Evolutionary conservation across 2,797 vertebrate species (phyloP), one percentile per base, ranked within the genome.

Genomic region (Phrynocephalus vlangalii): DNA sequence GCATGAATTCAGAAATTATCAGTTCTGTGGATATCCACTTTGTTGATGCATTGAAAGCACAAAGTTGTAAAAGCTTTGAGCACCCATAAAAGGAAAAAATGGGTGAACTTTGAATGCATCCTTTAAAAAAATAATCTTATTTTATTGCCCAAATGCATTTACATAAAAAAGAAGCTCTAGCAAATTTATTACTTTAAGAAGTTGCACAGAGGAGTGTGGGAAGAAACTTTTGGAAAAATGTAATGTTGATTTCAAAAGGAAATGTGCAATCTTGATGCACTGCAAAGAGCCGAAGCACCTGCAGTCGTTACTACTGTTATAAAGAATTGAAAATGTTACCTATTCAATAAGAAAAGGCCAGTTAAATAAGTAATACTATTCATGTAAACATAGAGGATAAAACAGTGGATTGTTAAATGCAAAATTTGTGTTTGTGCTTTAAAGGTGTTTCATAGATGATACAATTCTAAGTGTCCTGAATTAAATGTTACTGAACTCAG

Each of bases 261-360:
- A 66, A 80, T 73, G 8, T 30, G 63, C 13, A 50, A 73, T 24
- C n/a, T 22, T 1, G 48, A 48, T 44, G 22, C 82, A 73, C 82
- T 60, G 38, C 87, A 72, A 9, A 10, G 18, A 9, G 3, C 15
- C 60, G 91, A 1, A 3, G 86, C 73, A 22, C 81, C 94, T 91
- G 86, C 48, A 95, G 93, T 30, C 95, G 91, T 91, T 73, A 10
- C 87, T 85, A 28, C 88, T 71, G 87, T 87, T 87, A n/a, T 83
- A 26, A 60, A 68, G 16, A 24, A 13, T 68, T 68, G 24, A 76
- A 28, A 71, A 3, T 66, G 79, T 63, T 70, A 81, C 63, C 81
- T 63, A 20, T 20, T 82, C 60, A 24, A 68, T 22, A 30, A 24
- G n/a, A 13, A 76, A 76, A 77, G 15, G 10, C 9, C 52, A 56